phyloP scores from a whole-genome alignment of 2,888 invertebrate species.

The Zelleria hepariella region DNA sequence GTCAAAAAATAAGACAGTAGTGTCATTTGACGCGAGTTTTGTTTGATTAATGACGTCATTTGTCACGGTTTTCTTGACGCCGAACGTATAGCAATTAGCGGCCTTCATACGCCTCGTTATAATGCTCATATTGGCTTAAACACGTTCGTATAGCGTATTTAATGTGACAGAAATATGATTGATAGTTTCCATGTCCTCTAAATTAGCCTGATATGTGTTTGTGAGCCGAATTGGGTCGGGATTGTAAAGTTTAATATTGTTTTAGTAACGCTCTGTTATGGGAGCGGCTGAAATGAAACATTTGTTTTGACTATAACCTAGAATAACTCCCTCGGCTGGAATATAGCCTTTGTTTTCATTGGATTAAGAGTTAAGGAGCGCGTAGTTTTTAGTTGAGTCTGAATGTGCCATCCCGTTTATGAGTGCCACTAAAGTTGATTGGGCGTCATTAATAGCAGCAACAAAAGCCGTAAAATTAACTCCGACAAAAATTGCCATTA shows the following conservation, averaged over 20 bases:
- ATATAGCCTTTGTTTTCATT: not conserved
- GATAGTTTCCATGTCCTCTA: slow-evolving; percentile 39
- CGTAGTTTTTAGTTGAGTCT: not conserved
- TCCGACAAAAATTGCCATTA: not conserved
- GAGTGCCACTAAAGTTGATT: not conserved
- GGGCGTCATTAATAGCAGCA: not conserved
- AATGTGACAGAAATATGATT: slow-evolving; percentile 40
- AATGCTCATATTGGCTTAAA: not conserved
- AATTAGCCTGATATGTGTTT: slow-evolving; percentile 32
- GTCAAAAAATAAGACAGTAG: too few relatives aligned
- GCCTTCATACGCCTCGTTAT: not conserved
- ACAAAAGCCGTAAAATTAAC: not conserved
- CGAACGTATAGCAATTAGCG: not conserved
- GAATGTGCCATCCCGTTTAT: not conserved
- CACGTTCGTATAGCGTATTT: slow-evolving; percentile 15
- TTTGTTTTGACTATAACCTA: not conserved
- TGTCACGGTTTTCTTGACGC: not conserved
- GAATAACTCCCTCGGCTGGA: not conserved
- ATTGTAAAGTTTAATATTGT: not conserved
- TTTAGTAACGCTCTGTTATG: not conserved
- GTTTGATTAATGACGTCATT: not conserved
- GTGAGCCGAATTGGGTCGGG: slow-evolving; percentile 14
- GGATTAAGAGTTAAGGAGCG: not conserved
- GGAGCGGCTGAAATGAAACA: not conserved
- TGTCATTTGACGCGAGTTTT: too few relatives aligned